Percentiles rank a stretch among this genome's conserved stretches.
phyloP scores from a whole-genome alignment of 2,113 vertebrate genomes.

The Podarcis muralis region DNA sequence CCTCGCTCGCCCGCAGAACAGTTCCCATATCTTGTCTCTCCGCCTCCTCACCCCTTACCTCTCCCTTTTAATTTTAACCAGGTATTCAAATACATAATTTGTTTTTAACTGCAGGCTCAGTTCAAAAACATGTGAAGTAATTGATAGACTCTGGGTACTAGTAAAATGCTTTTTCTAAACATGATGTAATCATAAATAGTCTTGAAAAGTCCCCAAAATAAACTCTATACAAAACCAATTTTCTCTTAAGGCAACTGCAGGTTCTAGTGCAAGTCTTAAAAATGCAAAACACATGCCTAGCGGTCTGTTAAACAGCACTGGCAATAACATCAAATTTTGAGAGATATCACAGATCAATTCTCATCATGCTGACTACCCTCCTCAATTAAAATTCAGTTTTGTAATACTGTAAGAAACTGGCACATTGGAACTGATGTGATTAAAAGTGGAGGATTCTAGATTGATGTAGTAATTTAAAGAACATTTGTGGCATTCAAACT shows the following conservation, averaged over 20 bases:
- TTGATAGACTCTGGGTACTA: neutral
- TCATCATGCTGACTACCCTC: neutral
- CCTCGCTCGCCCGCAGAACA: too few species aligned
- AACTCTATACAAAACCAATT: neutral
- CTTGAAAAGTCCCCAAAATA: neutral
- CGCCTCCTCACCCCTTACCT: neutral
- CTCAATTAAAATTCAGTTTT: neutral
- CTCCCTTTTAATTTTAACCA: neutral
- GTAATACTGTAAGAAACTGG: neutral
- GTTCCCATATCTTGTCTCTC: too few species aligned
- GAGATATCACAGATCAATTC: neutral
- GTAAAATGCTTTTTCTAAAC: neutral
- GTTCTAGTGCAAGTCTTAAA: neutral
- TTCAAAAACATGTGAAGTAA: neutral
- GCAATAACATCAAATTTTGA: neutral
- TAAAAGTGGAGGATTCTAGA: neutral
- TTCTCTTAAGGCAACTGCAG: neutral
- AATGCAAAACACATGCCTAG: neutral
- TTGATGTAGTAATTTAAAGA: neutral
- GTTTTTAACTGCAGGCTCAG: too few species aligned
- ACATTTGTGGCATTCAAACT: neutral
- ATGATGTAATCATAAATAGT: neutral
- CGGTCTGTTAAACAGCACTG: neutral
- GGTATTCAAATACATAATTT: neutral
- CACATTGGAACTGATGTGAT: too few species aligned